Base-by-base conservation (phyloP, 2,888 invertebrate species). In the Pseudolycoriella hygida region DNA sequence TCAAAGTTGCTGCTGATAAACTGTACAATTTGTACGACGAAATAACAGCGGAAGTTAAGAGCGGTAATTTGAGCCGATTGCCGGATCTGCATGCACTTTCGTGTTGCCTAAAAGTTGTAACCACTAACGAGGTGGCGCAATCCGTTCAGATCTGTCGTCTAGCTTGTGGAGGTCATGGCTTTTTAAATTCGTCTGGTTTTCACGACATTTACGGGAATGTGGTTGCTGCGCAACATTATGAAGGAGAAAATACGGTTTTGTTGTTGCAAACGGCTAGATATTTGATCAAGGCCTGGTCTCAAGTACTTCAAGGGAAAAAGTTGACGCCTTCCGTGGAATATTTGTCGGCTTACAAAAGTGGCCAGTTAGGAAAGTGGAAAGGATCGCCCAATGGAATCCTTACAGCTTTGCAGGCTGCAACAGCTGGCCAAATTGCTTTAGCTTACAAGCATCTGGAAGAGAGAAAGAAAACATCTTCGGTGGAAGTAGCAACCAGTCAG, bases 401-500 rank as follows among this genome's bases (percentile, higher is more conserved):
- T 45, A 49, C 49, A 18, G 61, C 60, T 18, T 52, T 66, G 37
- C 57, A 65, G 52, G 54, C 60, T 49, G 57, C 61, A 38, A 58
- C 64, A 30, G 60, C 62, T 18, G 53, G 60, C 61, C 79, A 80
- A 68, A 73, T 82, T 51, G 70, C 71, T 39, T 54, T 70, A 30
- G 76, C 79, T 41, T 73, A 75, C 42, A 67, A 71, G 1, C 75
- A 77, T 53, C 74, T 85, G 51, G 76, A 80, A 49, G 70, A 71
- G 40, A 67, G 78, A 19, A 71, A 76, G 45, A 68, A 68, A 46
- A 63, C 59, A 42, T 84, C 70, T 53, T 61, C 69, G 0, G 70
- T 72, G 31, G 82, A 85, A 55, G 78, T 81, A 55, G 87, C 88
- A 1, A 86, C 86, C 83, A 88, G 89, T 60, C 69, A 74, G 58